Conservation (phyloP, 2,888 invertebrate species). For the Lasioglossum pauxillum region DNA sequence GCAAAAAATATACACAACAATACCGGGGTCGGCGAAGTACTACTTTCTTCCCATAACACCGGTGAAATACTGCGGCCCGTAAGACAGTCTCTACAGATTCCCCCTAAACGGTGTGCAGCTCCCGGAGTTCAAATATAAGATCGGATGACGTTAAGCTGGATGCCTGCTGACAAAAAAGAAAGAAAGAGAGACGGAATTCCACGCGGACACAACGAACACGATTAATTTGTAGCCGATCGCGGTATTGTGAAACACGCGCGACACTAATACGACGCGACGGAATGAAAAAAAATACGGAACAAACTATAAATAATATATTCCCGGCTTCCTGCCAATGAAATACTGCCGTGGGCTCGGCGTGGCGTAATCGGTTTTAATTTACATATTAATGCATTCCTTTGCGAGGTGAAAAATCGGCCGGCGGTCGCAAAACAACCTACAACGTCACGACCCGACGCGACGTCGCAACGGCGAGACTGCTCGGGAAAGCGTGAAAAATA, state of each 20-base stretch:
- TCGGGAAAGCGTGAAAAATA: slow-evolving; percentile 31
- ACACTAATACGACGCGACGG: neutral
- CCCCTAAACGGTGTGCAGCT: slow-evolving; percentile 26
- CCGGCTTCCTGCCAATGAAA: slow-evolving; percentile 37
- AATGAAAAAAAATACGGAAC: slow-evolving; percentile 33
- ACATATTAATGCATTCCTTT: slow-evolving; percentile 50
- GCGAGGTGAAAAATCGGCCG: slow-evolving; percentile 43
- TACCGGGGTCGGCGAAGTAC: neutral
- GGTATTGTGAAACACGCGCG: neutral
- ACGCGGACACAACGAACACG: neutral
- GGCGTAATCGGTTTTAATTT: slow-evolving; percentile 50
- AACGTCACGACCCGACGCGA: slow-evolving; percentile 2
- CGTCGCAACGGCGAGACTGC: neutral
- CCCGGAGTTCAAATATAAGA: slow-evolving; percentile 38
- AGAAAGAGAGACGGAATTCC: slow-evolving; percentile 1
- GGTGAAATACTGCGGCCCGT: slow-evolving; percentile 10
- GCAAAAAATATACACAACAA: neutral
- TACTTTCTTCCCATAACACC: neutral
- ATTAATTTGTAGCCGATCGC: slow-evolving; percentile 30
- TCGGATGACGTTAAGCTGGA: slow-evolving; percentile 25
- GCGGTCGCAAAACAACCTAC: slow-evolving; percentile 13
- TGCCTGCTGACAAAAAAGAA: slow-evolving; percentile 12
- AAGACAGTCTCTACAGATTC: slow-evolving; percentile 16
- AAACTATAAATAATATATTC: slow-evolving; percentile 46
- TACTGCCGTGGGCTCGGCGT: slow-evolving; percentile 27